phyloP scores from a whole-genome alignment of 2,888 invertebrate genomes.

The Eupithecia subfuscata region DNA sequence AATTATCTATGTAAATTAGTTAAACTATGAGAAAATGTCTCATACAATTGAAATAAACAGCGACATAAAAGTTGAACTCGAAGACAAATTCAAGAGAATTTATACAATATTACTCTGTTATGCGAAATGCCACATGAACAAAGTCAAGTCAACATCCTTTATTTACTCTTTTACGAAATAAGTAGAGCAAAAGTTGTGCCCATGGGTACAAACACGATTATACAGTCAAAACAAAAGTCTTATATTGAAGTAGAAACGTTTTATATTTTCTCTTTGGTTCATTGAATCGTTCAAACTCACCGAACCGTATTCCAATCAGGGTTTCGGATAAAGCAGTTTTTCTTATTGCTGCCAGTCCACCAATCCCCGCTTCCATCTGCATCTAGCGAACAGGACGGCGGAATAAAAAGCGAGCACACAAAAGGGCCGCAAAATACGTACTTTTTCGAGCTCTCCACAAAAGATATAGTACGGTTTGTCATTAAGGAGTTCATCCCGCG shows the following conservation, averaged over 20 bases:
- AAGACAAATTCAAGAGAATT: neutral
- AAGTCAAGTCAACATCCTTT: neutral
- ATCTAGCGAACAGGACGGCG: constrained; percentile 57
- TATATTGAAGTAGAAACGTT: constrained; percentile 35
- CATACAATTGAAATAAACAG: neutral
- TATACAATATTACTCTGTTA: neutral
- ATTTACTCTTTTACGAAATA: constrained; percentile 1
- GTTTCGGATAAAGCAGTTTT: constrained; percentile 65
- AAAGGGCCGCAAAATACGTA: constrained; percentile 84
- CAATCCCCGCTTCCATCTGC: constrained; percentile 65
- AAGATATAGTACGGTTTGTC: constrained; percentile 85
- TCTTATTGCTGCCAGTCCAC: constrained; percentile 65
- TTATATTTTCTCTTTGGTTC: constrained; percentile 34
- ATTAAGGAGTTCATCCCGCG: constrained; percentile 85
- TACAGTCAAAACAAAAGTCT: constrained; percentile 20
- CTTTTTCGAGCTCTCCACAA: constrained; percentile 83
- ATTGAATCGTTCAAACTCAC: constrained; percentile 42
- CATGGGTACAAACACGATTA: neutral
- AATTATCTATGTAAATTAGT: neutral
- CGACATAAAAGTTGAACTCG: neutral
- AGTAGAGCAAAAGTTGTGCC: neutral
- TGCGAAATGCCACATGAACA: neutral
- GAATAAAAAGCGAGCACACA: constrained; percentile 80
- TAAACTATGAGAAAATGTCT: neutral
- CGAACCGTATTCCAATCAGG: constrained; percentile 53